A percentile compares a stretch with the other conserved stretches of the same genome.
Conservation (phyloP, 2,888 invertebrate genomes). For the Teleiodes luculella region DNA sequence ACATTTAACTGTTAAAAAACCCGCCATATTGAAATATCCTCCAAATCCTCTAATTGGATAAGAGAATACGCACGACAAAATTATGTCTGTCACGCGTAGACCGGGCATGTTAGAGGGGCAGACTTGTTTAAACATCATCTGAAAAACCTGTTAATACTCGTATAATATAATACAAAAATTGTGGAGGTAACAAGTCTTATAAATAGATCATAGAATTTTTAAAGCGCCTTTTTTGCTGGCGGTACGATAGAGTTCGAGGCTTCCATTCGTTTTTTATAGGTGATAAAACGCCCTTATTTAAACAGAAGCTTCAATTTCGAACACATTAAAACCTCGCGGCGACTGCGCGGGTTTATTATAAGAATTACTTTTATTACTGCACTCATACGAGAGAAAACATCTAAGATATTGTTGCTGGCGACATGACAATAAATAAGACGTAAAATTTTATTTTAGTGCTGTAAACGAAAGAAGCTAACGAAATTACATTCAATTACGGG, state of each 20-base stretch:
- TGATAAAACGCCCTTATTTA: constrained; percentile 39
- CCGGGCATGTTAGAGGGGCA: no score
- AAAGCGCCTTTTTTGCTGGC: not conserved
- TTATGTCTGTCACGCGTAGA: no score
- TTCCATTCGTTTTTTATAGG: constrained; percentile 45
- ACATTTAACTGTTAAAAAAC: no score
- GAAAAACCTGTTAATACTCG: no score
- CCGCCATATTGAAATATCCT: no score
- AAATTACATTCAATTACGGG: constrained; percentile 77
- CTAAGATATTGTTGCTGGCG: constrained; percentile 56
- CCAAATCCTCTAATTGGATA: no score
- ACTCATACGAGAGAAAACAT: constrained; percentile 39
- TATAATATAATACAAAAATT: no score
- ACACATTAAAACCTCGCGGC: constrained; percentile 40
- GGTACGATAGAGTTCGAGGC: constrained; percentile 23
- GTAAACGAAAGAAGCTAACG: constrained; percentile 74
- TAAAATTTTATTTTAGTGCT: constrained; percentile 77
- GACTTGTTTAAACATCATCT: no score
- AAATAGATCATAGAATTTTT: not conserved
- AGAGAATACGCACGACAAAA: no score
- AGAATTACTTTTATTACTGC: constrained; percentile 41
- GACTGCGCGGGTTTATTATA: constrained; percentile 45
- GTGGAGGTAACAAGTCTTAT: no score
- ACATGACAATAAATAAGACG: constrained; percentile 71
- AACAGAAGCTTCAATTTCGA: constrained; percentile 33